A percentile compares a stretch with the other conserved stretches of the same genome.
Conservation (phyloP, 2,888 invertebrate genomes). For the Ormyrus nitidulus region DNA sequence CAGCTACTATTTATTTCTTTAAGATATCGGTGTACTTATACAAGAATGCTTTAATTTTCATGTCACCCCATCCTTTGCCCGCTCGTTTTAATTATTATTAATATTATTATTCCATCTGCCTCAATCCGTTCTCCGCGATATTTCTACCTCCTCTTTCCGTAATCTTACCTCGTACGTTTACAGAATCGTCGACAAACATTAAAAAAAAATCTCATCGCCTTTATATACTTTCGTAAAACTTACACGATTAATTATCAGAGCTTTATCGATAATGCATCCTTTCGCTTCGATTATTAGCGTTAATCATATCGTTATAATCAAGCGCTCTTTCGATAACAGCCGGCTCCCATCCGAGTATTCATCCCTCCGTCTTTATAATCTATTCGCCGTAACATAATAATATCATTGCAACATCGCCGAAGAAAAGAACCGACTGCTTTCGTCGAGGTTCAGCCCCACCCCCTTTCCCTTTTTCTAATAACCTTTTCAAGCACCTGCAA, state of each 20-base stretch:
- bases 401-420: too few species aligned
- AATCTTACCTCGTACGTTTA: not conserved
- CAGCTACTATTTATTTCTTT: conserved; percentile 67
- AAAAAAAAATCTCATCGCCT: conserved; percentile 19
- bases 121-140: conserved; percentile 20
- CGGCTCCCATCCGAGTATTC: conserved; percentile 5
- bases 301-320: conserved; percentile 6
- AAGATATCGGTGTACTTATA: conserved; percentile 73
- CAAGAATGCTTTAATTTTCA: conserved; percentile 66
- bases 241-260: conserved; percentile 35
- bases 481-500: conserved; percentile 44
- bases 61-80: conserved; percentile 46
- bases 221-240: conserved; percentile 24
- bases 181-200: conserved; percentile 13
- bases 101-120: conserved; percentile 26
- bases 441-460: not conserved
- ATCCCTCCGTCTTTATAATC: not conserved
- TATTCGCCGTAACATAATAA: too few species aligned
- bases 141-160: not conserved
- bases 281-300: conserved; percentile 14
- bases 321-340: conserved; percentile 19
- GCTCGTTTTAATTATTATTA: conserved; percentile 43
- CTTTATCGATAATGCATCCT: conserved; percentile 23
- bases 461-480: not conserved
- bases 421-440: not conserved